These are phyloP conservation scores for Regulus satrapa DNA, from an alignment of 2,113 vertebrate species.

Conservation along the genomic window DNA sequence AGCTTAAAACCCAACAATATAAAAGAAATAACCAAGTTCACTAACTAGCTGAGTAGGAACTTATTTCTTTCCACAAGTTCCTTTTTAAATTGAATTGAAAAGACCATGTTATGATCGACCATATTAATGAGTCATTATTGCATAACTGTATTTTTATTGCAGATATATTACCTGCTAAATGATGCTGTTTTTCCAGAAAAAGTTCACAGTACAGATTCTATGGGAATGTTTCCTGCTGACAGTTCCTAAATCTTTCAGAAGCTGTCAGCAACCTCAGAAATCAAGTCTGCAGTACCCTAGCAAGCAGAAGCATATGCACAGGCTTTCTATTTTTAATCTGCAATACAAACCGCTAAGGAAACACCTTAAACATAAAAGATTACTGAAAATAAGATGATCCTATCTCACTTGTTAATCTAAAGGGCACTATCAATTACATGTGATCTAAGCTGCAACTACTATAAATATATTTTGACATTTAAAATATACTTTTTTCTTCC, in stretches of 20 bases:
- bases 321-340: constrained; percentile 71
- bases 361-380: constrained; percentile 63
- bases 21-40: constrained; percentile 7
- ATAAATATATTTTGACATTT: constrained; percentile 61
- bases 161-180: constrained; percentile 76
- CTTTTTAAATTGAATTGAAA: constrained; percentile 64
- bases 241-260: constrained; percentile 80
- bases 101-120: constrained; percentile 68
- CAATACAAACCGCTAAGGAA: constrained; percentile 62
- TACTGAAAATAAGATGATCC: constrained; percentile 68
- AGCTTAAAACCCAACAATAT: constrained; percentile 32
- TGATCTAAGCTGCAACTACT: constrained; percentile 50
- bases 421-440: constrained; percentile 59
- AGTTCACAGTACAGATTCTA: constrained; percentile 63
- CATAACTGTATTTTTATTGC: constrained; percentile 75
- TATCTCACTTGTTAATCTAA: constrained; percentile 66
- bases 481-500: constrained; percentile 15
- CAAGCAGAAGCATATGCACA: constrained; percentile 58
- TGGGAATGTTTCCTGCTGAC: constrained; percentile 70
- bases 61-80: constrained; percentile 63
- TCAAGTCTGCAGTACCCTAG: constrained; percentile 74
- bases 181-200: constrained; percentile 58
- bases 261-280: constrained; percentile 77
- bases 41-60: constrained; percentile 28
- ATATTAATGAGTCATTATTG: constrained; percentile 77